Evolutionary conservation across 2,888 invertebrate species (phyloP).

Genomic region (Scaptomyza parva): DNA sequence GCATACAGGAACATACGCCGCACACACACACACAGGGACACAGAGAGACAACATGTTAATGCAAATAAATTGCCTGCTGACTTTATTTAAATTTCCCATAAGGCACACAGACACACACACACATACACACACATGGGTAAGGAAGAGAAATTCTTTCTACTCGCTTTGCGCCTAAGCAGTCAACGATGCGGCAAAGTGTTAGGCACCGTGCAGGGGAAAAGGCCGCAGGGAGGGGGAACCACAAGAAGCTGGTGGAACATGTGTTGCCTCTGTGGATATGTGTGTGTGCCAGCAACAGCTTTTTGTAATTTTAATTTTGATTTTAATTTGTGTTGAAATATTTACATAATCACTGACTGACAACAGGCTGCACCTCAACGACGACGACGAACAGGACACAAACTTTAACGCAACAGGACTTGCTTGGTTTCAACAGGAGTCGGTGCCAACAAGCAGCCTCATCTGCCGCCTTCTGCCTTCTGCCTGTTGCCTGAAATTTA

Average conservation of each 20-base stretch:
- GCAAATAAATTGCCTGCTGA: slow-evolving; percentile 80
- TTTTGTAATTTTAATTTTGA: slow-evolving; percentile 83
- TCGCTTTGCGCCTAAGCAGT: slow-evolving; percentile 50
- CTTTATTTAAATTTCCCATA: slow-evolving; percentile 81
- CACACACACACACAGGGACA: slow-evolving; percentile 12
- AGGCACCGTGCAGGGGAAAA: slow-evolving; percentile 13
- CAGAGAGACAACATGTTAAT: slow-evolving; percentile 72
- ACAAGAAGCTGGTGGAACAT: slow-evolving; percentile 53
- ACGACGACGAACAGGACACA: slow-evolving; percentile 32
- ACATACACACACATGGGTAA: slow-evolving; percentile 52
- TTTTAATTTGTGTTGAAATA: slow-evolving; percentile 83
- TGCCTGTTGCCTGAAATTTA: slow-evolving; percentile 55
- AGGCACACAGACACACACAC: slow-evolving; percentile 71
- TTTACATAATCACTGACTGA: slow-evolving; percentile 83
- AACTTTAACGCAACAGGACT: slow-evolving; percentile 24
- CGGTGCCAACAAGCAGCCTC: slow-evolving; percentile 40
- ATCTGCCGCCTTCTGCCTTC: slow-evolving; percentile 20
- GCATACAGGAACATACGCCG: slow-evolving; percentile 68
- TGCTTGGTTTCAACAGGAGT: slow-evolving; percentile 8
- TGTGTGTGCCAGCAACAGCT: slow-evolving; percentile 60
- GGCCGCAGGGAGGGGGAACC: slow-evolving; percentile 21
- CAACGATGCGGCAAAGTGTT: slow-evolving; percentile 38
- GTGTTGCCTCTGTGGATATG: slow-evolving; percentile 46
- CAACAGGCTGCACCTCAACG: slow-evolving; percentile 56
- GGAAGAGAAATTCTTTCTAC: slow-evolving; percentile 17